Conservation (phyloP, 2,113 vertebrate species). For the Pimephales promelas region DNA sequence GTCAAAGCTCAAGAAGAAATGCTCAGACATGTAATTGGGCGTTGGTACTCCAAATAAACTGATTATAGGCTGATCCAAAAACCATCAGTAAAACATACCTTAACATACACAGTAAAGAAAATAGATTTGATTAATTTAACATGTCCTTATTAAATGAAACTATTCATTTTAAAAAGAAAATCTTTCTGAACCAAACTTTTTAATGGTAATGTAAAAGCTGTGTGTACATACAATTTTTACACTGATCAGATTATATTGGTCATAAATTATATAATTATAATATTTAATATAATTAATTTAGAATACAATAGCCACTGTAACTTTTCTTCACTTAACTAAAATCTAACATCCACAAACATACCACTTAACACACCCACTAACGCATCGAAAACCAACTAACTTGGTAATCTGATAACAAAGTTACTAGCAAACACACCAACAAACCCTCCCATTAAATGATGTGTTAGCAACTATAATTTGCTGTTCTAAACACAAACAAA, state of each 20-base stretch:
- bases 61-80: conserved; percentile 11
- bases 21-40: not conserved
- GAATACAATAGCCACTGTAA: not conserved
- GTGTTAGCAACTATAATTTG: conserved; percentile 25
- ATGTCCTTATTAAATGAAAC: not conserved
- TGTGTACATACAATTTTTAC: not conserved
- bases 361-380: not conserved
- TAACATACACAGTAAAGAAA: not conserved
- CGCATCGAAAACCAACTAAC: conserved; percentile 14
- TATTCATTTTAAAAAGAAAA: not conserved
- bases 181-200: not conserved
- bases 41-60: not conserved
- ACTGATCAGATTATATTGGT: not conserved
- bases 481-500: conserved; percentile 15
- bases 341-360: not conserved
- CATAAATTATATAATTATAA: too few species aligned
- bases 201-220: not conserved
- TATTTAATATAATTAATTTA: too few species aligned
- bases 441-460: conserved; percentile 15
- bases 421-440: conserved; percentile 8
- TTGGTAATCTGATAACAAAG: conserved; percentile 20
- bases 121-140: not conserved
- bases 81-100: not conserved
- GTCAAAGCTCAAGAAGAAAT: not conserved
- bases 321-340: not conserved